phyloP scores from a whole-genome alignment of 2,113 vertebrate genomes.

The Hyla sarda region DNA sequence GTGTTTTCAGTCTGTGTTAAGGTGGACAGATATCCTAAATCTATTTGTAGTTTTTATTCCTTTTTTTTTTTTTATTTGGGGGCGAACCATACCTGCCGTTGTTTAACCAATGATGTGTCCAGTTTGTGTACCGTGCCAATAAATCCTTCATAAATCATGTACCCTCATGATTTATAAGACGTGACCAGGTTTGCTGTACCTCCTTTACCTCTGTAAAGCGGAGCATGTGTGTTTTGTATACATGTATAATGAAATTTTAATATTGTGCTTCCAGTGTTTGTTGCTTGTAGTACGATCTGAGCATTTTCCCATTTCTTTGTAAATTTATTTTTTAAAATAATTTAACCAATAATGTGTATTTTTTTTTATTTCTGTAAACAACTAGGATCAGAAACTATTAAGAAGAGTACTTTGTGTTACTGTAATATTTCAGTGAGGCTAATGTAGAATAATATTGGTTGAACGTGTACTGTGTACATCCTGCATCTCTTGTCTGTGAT shows the following conservation, averaged over 20 bases:
- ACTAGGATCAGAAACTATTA: too few species aligned
- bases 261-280: conserved; percentile 11
- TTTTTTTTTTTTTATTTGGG: too few species aligned
- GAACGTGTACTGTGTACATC: not conserved
- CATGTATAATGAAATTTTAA: not conserved
- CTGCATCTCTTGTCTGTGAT: not conserved
- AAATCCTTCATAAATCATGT: conserved; percentile 51
- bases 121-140: conserved; percentile 30
- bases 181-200: conserved; percentile 18
- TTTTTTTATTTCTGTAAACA: too few species aligned
- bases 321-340: too few species aligned
- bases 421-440: not conserved
- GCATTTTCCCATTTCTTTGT: not conserved
- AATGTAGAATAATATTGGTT: too few species aligned
- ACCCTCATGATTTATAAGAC: conserved; percentile 50
- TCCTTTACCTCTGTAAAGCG: conserved; percentile 11
- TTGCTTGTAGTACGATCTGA: not conserved
- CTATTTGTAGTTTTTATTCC: conserved; percentile 12
- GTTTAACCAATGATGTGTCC: conserved; percentile 26
- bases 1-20: conserved; percentile 45
- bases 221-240: conserved; percentile 37
- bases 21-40: not conserved
- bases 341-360: too few species aligned
- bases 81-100: conserved; percentile 33
- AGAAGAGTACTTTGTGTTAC: not conserved